Base-by-base conservation (phyloP, 2,797 vertebrate species). In the Phylloscopus collybita region DNA sequence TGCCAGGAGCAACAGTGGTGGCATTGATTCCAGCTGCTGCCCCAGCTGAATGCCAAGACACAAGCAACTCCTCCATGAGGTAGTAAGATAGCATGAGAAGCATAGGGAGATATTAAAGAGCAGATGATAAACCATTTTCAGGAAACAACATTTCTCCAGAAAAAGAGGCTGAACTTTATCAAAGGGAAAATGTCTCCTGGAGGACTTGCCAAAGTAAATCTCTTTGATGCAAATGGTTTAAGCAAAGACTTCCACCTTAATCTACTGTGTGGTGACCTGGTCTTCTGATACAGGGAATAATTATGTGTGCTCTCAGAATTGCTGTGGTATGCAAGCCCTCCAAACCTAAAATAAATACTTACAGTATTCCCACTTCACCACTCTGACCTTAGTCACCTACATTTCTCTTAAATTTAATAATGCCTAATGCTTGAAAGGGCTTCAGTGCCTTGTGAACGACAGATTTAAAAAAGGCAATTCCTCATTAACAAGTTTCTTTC, bases 141-240 rank as follows among this genome's bases (percentile, higher is more conserved):
- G 96, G 96, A 96, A 96, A 95, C 91, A 87, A 60, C 71, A 80
- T 95, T 95, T 92, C 87, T 94, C 62, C 51, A 88, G 80, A 67
- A 93, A 86, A 89, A 78, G 51, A 81, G 74, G 49, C 73, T 90
- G 88, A 95, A 96, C 87, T 91, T 97, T 97, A 97, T 97, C 96
- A 90, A 72, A 88, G 56, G 75, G 71, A 95, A 96, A 94, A 91
- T 78, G 83, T 94, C 88, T 94, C 71, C 71, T 81, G 78, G 62
- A 91, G 80, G 53, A 92, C 62, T 96, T 96, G 97, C 97, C 97
- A 97, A 97, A 95, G 90, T 95, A 97, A 97, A 97, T 95, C 34
- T 94, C 91, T 97, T 95, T 96, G 93, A 96, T 96, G 90, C 83
- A 92, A 94, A 92, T 16, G 57, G 91, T 87, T 95, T 82, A 92